Conservation (phyloP, 2,797 vertebrate species). For the Orestias chungarensis region DNA sequence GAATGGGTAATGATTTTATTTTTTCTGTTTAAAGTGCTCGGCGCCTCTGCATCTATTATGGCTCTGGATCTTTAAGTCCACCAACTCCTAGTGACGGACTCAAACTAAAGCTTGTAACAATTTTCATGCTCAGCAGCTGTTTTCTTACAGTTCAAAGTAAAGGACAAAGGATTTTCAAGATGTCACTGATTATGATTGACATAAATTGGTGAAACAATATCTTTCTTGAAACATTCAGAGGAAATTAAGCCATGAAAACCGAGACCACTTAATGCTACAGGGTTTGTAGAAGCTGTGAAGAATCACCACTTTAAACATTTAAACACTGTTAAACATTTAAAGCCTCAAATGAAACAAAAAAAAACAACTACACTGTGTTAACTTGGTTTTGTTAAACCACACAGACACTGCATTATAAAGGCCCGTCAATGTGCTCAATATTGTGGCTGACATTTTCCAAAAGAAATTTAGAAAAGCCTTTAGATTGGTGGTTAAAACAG, state of each 20-base stretch:
- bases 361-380: not conserved
- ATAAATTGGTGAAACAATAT: not conserved
- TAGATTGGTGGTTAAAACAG: slow-evolving; percentile 8
- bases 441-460: slow-evolving; percentile 7
- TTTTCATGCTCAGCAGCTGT: not conserved
- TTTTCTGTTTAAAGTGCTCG: not conserved
- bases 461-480: slow-evolving; percentile 1
- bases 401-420: not conserved
- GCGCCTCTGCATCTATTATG: not conserved
- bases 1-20: not conserved
- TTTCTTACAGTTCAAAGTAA: not conserved
- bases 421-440: not conserved
- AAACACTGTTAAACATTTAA: not conserved
- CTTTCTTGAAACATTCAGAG: not conserved
- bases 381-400: not conserved
- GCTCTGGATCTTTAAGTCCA: not conserved
- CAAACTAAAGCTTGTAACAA: not conserved
- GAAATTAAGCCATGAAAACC: slow-evolving; percentile 26
- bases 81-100: not conserved
- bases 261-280: slow-evolving; percentile 6
- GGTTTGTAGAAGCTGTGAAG: slow-evolving; percentile 12
- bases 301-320: slow-evolving; percentile 6
- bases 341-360: slow-evolving; percentile 1
- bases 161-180: not conserved
- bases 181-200: no score